phyloP scores from a whole-genome alignment of 1,140 invertebrate genomes.

The Formica selysi region DNA sequence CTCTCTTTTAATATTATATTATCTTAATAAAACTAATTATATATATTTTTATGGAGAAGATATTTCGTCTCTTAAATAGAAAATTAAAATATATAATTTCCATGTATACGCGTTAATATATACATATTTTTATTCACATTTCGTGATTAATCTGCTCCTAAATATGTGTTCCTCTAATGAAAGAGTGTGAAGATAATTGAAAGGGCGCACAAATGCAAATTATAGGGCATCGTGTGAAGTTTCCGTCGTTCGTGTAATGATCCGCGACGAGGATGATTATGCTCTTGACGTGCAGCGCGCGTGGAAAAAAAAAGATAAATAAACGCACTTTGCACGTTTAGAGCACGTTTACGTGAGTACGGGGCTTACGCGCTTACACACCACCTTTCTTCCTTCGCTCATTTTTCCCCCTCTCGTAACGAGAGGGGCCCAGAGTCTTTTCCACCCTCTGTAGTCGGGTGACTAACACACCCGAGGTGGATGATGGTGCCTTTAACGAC shows the following conservation, averaged over 20 bases:
- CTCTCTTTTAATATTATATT: not conserved
- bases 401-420: constrained; percentile 27
- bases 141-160: not conserved
- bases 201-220: not conserved
- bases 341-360: not conserved
- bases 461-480: constrained; percentile 66
- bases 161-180: not conserved
- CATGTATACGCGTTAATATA: not conserved
- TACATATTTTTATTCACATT: not conserved
- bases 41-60: not conserved
- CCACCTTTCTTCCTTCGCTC: constrained; percentile 56
- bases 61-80: not conserved
- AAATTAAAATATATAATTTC: not conserved
- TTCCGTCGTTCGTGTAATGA: constrained; percentile 50
- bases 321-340: constrained; percentile 47
- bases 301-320: constrained; percentile 56
- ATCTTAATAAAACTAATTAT: not conserved
- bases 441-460: constrained; percentile 62
- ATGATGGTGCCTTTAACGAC: constrained; percentile 63
- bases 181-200: constrained; percentile 46
- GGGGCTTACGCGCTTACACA: not conserved
- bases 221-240: constrained; percentile 7
- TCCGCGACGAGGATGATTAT: constrained; percentile 44
- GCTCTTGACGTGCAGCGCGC: constrained; percentile 45
- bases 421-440: constrained; percentile 42